These are phyloP conservation scores for Polydrusus tereticollis DNA, from an alignment of 2,888 invertebrate species.

Conservation along the genomic window DNA sequence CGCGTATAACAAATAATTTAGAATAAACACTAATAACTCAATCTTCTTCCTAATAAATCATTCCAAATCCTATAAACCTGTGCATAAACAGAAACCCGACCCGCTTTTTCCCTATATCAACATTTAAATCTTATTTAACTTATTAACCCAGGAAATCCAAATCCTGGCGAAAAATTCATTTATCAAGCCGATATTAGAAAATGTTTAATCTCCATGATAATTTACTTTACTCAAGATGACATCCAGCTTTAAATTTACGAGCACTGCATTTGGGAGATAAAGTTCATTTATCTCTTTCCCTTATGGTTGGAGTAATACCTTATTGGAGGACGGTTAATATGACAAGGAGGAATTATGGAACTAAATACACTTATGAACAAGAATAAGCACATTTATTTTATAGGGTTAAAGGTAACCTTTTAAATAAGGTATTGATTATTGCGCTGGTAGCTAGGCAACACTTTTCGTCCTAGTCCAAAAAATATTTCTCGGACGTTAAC, in stretches of 20 bases:
- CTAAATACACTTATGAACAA: not conserved
- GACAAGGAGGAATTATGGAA: not conserved
- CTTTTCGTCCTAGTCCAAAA: too few species aligned
- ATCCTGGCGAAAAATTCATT: conserved; percentile 25
- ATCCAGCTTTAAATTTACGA: conserved; percentile 50
- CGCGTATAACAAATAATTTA: not conserved
- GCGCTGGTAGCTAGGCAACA: too few species aligned
- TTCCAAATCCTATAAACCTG: conserved; percentile 5
- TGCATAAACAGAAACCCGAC: conserved; percentile 14
- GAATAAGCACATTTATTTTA: not conserved
- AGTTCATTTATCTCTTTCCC: conserved; percentile 54
- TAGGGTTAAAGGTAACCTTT: too few species aligned
- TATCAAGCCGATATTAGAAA: conserved; percentile 39
- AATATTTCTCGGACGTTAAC: too few species aligned
- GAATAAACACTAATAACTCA: not conserved
- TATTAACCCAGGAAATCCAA: conserved; percentile 3
- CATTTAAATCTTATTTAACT: conserved; percentile 18
- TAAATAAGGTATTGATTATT: too few species aligned
- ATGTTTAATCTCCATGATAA: conserved; percentile 52
- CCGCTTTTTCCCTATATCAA: conserved; percentile 14
- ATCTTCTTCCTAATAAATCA: conserved; percentile 5
- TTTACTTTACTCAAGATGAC: conserved; percentile 54
- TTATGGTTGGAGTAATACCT: conserved; percentile 47
- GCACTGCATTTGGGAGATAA: conserved; percentile 53
- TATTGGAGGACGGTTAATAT: not conserved